Evolutionary conservation across 2,797 vertebrate species (phyloP).

Genomic region (Oreonectes daqikongensis): DNA sequence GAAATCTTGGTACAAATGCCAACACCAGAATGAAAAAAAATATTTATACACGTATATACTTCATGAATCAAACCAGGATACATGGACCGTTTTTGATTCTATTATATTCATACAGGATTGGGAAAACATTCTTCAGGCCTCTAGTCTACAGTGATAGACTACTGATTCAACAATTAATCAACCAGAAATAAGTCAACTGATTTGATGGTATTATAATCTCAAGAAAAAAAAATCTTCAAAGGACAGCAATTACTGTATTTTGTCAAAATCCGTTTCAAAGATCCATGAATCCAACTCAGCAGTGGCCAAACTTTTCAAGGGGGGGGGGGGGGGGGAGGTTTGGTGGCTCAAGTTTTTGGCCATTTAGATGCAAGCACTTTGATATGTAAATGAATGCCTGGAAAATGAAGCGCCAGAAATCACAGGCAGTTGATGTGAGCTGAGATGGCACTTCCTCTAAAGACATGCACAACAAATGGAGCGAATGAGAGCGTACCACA

Average conservation of each 20-base stretch:
- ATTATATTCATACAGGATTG: background rate
- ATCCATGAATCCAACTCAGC: background rate
- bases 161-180: background rate
- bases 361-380: constrained; percentile 94
- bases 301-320: constrained; percentile 7
- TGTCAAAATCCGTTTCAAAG: background rate
- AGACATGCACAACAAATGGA: constrained; percentile 89
- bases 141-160: too few relatives aligned
- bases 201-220: background rate
- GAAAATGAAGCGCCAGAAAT: constrained; percentile 89
- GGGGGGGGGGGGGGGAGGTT: constrained; percentile 81
- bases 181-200: background rate
- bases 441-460: constrained; percentile 92
- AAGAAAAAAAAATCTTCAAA: background rate
- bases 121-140: background rate
- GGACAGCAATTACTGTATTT: background rate
- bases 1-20: background rate
- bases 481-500: constrained; percentile 77
- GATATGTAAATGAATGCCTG: constrained; percentile 96
- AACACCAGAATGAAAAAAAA: background rate
- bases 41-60: too few relatives aligned
- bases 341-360: constrained; percentile 89
- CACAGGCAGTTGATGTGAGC: constrained; percentile 89
- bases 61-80: background rate
- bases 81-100: background rate